phyloP scores from a whole-genome alignment of 2,113 vertebrate species.

The Scalopus aquaticus region DNA sequence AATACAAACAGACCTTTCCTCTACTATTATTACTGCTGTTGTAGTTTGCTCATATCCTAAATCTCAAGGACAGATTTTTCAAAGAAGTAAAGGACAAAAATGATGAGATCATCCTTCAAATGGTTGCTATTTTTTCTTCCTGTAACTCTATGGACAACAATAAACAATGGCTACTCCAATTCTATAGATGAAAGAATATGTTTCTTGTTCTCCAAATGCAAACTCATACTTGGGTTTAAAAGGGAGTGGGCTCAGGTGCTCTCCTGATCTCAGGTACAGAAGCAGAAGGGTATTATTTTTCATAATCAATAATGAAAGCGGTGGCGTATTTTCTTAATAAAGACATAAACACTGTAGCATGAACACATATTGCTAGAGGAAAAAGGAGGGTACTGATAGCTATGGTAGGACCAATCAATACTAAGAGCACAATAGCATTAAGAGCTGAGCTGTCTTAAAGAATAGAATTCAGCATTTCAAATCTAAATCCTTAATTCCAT shows the following conservation, averaged over 20 bases:
- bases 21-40: neutral
- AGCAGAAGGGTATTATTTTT: neutral
- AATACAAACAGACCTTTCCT: neutral
- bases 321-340: neutral
- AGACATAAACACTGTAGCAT: neutral
- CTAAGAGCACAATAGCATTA: neutral
- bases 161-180: neutral
- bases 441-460: neutral
- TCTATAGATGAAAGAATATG: neutral
- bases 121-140: neutral
- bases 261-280: neutral
- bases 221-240: neutral
- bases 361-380: neutral
- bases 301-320: slow-evolving; percentile 15
- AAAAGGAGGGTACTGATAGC: neutral
- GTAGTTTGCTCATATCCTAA: neutral
- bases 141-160: neutral
- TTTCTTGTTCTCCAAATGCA: neutral
- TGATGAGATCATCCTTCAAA: neutral
- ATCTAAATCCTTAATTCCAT: neutral
- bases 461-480: slow-evolving; percentile 39
- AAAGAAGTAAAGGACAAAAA: neutral
- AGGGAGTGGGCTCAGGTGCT: neutral
- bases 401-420: neutral
- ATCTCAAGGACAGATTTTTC: neutral